Base-by-base conservation (phyloP, 2,888 invertebrate species). In the Xanthorhoe designata region DNA sequence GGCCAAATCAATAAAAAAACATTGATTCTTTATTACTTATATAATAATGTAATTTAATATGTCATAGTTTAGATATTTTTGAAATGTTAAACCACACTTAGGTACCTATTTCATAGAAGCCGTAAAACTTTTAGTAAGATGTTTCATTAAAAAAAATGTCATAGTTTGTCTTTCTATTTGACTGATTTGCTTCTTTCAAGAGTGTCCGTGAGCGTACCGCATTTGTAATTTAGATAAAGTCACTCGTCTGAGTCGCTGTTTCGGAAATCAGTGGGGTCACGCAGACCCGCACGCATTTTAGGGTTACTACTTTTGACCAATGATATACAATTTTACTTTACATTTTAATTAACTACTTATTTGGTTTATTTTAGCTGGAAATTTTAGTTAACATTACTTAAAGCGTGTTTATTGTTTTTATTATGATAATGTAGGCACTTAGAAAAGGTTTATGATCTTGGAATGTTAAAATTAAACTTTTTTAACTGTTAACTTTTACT, bases 231-330 rank as follows among this genome's bases (percentile, higher is more conserved):
- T 68, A 67, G 71, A 70, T 68, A 69, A 65, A 67, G 68, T 65
- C 65, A 64, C 62, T 67, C 63, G 61, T 66, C 64, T 65, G 67
- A 56, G 75, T 78, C 76, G 77, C 73, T 77, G 83, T 82, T 84
- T 83, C 74, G 70, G 72, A 77, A 89, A 88, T 88, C 83, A 83
- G 75, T 70, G 71, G 78, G 80, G 84, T 85, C 89, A 87, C 87
- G 88, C 86, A 85, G 69, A 75, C 76, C 74, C 73, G 69, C 69
- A 63, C 64, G 59, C 73, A 72, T 78, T 79, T 78, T 77, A 50
- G 61, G 66, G 66, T 66, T 66, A 58, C 32, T 1, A 42, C 17
- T 35, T 58, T 62, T 54, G 9, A 54, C 49, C 35, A 58, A 32
- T 32, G 17, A 29, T 51, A 42, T 13, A 42, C 13, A 13, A 2